phyloP scores from a whole-genome alignment of 1,140 invertebrate genomes.

The Drosophila lacteicornis region DNA sequence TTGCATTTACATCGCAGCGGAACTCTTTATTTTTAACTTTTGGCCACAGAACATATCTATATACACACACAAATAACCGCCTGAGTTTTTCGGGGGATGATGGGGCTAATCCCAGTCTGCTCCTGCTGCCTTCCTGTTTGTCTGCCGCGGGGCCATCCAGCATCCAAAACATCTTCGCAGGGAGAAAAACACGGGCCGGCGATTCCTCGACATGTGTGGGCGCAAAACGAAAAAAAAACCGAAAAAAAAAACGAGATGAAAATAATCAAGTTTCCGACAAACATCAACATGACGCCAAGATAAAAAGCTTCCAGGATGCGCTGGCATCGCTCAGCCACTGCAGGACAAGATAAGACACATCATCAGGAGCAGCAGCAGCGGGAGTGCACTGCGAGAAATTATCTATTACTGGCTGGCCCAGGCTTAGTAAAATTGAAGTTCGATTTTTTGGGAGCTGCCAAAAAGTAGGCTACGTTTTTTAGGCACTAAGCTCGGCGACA shows the following conservation, averaged over 20 bases:
- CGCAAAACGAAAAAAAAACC: constrained; percentile 19
- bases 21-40: constrained; percentile 59
- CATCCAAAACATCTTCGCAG: constrained; percentile 69
- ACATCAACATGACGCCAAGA: constrained; percentile 83
- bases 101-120: constrained; percentile 61
- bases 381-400: constrained; percentile 13
- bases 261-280: constrained; percentile 83
- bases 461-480: background rate
- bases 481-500: too few species aligned
- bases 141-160: constrained; percentile 65
- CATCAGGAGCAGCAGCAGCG: constrained; percentile 41
- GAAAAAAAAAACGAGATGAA: constrained; percentile 55
- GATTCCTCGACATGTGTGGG: constrained; percentile 61
- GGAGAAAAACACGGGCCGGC: constrained; percentile 20
- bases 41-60: constrained; percentile 27
- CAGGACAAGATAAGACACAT: constrained; percentile 81
- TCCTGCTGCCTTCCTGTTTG: constrained; percentile 52
- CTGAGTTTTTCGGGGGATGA: constrained; percentile 21
- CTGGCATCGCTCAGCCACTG: constrained; percentile 61
- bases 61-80: constrained; percentile 5
- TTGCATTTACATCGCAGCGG: constrained; percentile 69
- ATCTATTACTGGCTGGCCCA: accelerated
- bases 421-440: too few species aligned
- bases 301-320: constrained; percentile 79
- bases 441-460: too few species aligned